These are phyloP conservation scores for Diacarnus erythraeanus DNA, from an alignment of 37 sponge, comb jelly and placozoan species.

Conservation along the genomic window DNA sequence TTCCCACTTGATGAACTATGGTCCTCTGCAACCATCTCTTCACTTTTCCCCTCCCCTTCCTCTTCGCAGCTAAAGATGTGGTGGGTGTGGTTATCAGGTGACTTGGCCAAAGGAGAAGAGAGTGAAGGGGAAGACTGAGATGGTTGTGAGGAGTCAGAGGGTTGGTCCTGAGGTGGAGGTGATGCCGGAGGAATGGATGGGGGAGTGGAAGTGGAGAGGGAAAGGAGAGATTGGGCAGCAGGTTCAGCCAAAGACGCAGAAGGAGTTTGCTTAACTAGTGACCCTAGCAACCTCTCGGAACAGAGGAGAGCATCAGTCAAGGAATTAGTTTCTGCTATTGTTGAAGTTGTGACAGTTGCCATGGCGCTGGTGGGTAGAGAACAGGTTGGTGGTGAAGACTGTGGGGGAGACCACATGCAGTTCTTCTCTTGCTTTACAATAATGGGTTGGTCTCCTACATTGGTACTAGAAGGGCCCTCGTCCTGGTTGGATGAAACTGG, in stretches of 20 bases:
- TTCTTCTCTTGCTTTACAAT: constrained; percentile 38
- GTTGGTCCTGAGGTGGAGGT: background rate
- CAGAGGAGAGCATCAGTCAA: too few relatives aligned
- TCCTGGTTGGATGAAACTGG: background rate
- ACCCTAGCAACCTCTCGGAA: constrained; percentile 17
- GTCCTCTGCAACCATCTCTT: background rate
- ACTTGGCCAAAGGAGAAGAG: background rate
- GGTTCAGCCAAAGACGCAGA: background rate
- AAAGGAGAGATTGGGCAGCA: constrained; percentile 11
- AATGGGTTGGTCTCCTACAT: background rate
- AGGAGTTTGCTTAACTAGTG: background rate
- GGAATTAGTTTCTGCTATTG: too few relatives aligned
- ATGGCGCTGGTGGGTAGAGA: background rate
- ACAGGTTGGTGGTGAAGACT: background rate
- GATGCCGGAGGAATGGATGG: background rate
- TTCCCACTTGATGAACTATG: background rate
- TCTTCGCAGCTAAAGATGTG: background rate
- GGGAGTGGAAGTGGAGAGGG: constrained; percentile 2
- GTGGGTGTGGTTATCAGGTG: background rate
- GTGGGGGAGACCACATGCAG: background rate
- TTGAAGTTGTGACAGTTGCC: background rate
- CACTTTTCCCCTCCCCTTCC: background rate
- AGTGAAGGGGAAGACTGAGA: background rate
- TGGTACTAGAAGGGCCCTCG: background rate
- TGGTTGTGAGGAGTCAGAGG: background rate